A percentile compares a stretch with the other conserved stretches of the same genome.
Conservation (phyloP, 64 coral and sea anemone species). For the Pocillopora verrucosa region DNA sequence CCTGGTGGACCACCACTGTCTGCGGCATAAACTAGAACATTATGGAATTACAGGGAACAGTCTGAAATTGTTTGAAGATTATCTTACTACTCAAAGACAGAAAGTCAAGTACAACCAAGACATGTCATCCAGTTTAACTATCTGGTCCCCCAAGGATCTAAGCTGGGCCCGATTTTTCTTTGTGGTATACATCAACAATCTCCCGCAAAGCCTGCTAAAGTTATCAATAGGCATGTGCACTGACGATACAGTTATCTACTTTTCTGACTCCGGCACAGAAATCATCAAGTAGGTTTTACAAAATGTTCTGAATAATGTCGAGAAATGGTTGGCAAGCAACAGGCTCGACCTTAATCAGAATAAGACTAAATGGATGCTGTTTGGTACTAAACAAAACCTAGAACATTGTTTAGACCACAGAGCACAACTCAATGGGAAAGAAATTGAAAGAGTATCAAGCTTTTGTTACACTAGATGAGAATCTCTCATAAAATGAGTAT, state of each 20-base stretch:
- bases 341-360: too few species aligned
- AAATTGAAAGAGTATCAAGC: too few species aligned
- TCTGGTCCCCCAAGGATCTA: not conserved
- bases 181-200: not conserved
- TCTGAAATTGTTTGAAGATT: not conserved
- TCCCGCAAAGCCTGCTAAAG: not conserved
- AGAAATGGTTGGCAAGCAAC: too few species aligned
- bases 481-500: too few species aligned
- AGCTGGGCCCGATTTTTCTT: not conserved
- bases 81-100: not conserved
- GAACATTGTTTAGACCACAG: too few species aligned
- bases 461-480: too few species aligned
- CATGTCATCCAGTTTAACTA: not conserved
- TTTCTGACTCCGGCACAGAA: not conserved
- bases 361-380: too few species aligned
- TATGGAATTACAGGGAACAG: constrained; percentile 43
- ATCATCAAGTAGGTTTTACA: too few species aligned
- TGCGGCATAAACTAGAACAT: constrained; percentile 38
- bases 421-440: too few species aligned
- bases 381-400: too few species aligned
- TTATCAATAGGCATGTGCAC: not conserved
- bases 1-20: not conserved
- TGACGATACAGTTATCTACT: not conserved
- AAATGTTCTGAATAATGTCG: too few species aligned
- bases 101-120: not conserved